Base-by-base conservation (phyloP, 2,113 vertebrate genomes). In the Plotosus lineatus region DNA sequence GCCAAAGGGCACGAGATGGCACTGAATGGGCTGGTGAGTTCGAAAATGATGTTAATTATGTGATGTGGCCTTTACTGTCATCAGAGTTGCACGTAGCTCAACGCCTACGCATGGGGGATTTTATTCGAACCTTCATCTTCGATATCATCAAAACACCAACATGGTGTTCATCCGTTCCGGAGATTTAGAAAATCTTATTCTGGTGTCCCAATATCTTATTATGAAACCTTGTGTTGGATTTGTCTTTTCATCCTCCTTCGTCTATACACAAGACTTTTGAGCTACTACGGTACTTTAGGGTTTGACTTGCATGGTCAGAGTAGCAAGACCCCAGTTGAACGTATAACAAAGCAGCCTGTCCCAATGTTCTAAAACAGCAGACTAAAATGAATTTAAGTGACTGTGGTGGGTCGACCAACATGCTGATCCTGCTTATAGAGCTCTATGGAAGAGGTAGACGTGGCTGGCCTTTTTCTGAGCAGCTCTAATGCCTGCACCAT, bases 401-500 rank as follows among this genome's bases (percentile, higher is more conserved):
- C 40, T 26, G 65, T 5, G 8, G 12, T 15, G 65, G 65, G 40
- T 69, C 40, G 26, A 26, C 12, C 38, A 69, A 69, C 6, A 10
- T 53, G 28, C 72, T 75, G 50, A 56, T n/a, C 51, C 33, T 15
- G 33, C 33, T 56, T n/a, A 75, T 6, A 75, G n/a, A n/a, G 36
- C 53, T 26, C 82, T 1, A 56, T 66, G 12, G 42, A 50, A 19
- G 61, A 78, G 75, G 75, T 79, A 26, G 79, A 72, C 75, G 80
- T 85, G 58, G 31, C 66, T 79, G 79, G 48, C 76, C 73, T 84
- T 80, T 80, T 51, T 81, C 68, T 79, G 81, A 83, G 38, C 63
- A 33, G 33, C 71, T 26, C 38, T n/a, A 53, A 33, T 19, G 23
- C 4, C 38, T 14, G 14, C 48, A 28, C 48, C 36, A 14, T 36